Conservation (phyloP, 2,113 vertebrate genomes). For the Oplegnathus fasciatus region DNA sequence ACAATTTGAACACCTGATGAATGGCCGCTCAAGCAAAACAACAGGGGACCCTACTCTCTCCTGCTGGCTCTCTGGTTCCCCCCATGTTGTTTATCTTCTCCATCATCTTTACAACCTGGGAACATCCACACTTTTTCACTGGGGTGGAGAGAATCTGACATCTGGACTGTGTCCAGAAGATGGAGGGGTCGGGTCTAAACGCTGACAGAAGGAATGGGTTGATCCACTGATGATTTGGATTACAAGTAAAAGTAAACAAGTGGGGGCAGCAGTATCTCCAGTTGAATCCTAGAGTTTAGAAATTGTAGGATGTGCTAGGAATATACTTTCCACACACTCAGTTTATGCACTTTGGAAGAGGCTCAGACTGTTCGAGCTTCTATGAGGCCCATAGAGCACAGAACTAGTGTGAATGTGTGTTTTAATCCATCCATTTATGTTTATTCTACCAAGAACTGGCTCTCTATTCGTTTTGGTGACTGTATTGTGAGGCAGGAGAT, state of each 20-base stretch:
- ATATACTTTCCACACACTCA: background rate
- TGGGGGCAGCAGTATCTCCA: background rate
- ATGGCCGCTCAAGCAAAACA: constrained; percentile 66
- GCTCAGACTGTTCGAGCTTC: background rate
- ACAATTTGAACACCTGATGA: constrained; percentile 61
- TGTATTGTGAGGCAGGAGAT: background rate
- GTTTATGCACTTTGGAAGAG: background rate
- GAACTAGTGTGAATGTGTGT: background rate
- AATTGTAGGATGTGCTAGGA: background rate
- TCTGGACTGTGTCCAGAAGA: constrained; percentile 68
- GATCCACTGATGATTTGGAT: background rate
- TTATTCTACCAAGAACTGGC: background rate
- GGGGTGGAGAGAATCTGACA: constrained; percentile 36
- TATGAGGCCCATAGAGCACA: too few species aligned
- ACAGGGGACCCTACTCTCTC: constrained; percentile 19
- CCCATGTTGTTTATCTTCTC: constrained; percentile 68
- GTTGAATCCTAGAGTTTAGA: background rate
- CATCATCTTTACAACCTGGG: constrained; percentile 72
- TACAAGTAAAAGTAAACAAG: constrained; percentile 20
- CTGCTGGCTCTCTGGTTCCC: background rate
- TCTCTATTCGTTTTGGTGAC: background rate
- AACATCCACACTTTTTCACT: constrained; percentile 43
- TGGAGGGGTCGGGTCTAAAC: background rate
- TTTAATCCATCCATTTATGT: background rate
- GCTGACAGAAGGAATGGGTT: background rate